Base-by-base conservation (phyloP, 2,888 invertebrate species). In the Trypoxylon attenuatum region DNA sequence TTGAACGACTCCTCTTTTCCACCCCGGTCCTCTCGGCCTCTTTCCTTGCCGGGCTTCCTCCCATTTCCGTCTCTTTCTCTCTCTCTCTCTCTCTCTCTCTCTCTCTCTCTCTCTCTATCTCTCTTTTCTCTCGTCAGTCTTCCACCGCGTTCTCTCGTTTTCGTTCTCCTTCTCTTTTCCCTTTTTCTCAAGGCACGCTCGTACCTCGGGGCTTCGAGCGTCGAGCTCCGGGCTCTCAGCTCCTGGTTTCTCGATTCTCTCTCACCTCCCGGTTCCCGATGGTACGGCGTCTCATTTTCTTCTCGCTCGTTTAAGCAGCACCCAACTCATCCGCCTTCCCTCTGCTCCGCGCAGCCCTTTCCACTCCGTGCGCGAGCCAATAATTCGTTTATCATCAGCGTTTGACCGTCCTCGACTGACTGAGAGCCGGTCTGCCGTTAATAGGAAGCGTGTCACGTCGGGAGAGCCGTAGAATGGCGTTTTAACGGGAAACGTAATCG, bases 1-100 rank as follows among this genome's bases (percentile, higher is more conserved):
- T 81, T 81, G 81, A 81, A 81, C 79, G 77, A 73, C 81, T 78
- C 71, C 61, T 74, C 74, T 71, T 69, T 59, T 61, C 56, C 62
- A 49, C 29, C 51, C 55, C 39, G n/a, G n/a, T 43, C 70, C 29
- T 38, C 45, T 23, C 10, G 50, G 62, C 47, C 53, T 33, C 47
- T 65, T 51, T 54, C 19, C 50, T 57, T 55, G 52, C 57, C 42
- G 27, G 5, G 38, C 42, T 43, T 50, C 18, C 21, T 21, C 55
- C 22, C 51, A 25, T 15, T 33, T 23, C 47, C 27, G 66, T 46
- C 47, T 63, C 45, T 10, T 19, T 13, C 33, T 19, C 25, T 21
- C 22, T 38, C 45, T 10, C 23, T 18, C 43, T n/a, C 10, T 13
- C 42, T 41, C 10, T 29, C 21, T 21, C 27, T 46, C 38, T 43